These are phyloP conservation scores for Auanema sp. DNA, from an alignment of 2,888 invertebrate species.

Conservation along the genomic window DNA sequence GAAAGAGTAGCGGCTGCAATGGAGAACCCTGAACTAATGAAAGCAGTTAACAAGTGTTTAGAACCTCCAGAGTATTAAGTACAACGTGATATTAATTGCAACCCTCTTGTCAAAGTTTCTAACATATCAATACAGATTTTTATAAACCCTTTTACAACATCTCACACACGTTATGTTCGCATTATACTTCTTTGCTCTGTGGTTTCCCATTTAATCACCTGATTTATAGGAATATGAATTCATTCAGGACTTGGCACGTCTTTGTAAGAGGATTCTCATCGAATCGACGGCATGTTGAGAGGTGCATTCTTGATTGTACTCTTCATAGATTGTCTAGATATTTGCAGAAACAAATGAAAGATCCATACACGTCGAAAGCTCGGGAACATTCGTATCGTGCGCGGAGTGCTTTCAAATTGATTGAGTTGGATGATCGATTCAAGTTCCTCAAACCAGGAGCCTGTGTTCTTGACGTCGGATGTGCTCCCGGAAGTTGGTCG, in stretches of 20 bases:
- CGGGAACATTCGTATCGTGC: constrained; percentile 57
- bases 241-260: too few species aligned
- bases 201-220: not conserved
- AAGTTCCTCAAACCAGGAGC: constrained; percentile 43
- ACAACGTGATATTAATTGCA: constrained; percentile 10
- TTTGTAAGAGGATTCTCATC: too few species aligned
- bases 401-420: constrained; percentile 61
- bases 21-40: constrained; percentile 86
- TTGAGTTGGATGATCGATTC: constrained; percentile 59
- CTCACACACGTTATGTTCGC: not conserved
- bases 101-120: constrained; percentile 1
- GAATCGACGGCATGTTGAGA: too few species aligned
- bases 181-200: not conserved
- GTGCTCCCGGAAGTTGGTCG: constrained; percentile 63
- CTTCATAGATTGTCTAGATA: constrained; percentile 29
- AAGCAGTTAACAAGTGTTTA: constrained; percentile 92
- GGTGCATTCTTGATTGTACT: too few species aligned
- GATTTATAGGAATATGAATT: not conserved
- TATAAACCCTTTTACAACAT: too few species aligned
- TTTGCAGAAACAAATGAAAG: constrained; percentile 50
- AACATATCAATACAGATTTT: constrained; percentile 2
- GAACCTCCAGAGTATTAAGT: constrained; percentile 15
- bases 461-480: constrained; percentile 53
- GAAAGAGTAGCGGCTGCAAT: constrained; percentile 95
- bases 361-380: constrained; percentile 48